These are phyloP conservation scores for Bugula neritina DNA, from an alignment of 2,888 invertebrate species.

Conservation along the genomic window DNA sequence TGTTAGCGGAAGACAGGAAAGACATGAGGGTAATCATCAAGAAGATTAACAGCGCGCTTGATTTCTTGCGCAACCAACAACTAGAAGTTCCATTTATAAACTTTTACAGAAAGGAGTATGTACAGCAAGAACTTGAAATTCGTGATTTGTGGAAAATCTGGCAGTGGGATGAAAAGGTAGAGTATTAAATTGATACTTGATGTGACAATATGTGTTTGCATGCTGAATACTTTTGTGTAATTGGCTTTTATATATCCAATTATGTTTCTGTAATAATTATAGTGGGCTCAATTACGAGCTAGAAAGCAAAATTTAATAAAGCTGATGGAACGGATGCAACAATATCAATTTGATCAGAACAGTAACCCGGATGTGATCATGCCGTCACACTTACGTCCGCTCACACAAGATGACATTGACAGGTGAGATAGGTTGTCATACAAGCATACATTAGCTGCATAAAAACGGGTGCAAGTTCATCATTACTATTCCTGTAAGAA, in stretches of 20 bases:
- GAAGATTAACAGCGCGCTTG: constrained; percentile 86
- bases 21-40: constrained; percentile 34
- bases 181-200: not conserved
- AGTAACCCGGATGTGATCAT: constrained; percentile 75
- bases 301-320: constrained; percentile 75
- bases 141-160: constrained; percentile 98
- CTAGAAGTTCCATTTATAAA: constrained; percentile 95
- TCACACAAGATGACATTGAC: constrained; percentile 71
- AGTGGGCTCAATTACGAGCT: constrained; percentile 68
- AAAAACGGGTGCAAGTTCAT: too few relatives aligned
- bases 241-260: not conserved
- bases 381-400: constrained; percentile 72
- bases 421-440: constrained; percentile 38
- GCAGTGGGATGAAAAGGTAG: constrained; percentile 81
- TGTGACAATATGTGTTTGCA: not conserved
- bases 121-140: constrained; percentile 85
- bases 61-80: constrained; percentile 90
- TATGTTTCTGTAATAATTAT: constrained; percentile 27
- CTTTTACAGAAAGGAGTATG: constrained; percentile 95
- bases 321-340: constrained; percentile 84
- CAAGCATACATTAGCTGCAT: too few relatives aligned
- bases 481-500: too few relatives aligned
- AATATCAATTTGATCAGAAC: constrained; percentile 79
- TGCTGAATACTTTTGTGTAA: not conserved
- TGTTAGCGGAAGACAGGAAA: constrained; percentile 33